Evolutionary conservation across 2,797 vertebrate genomes (phyloP).

Genomic region (Tiaroga cobitis): DNA sequence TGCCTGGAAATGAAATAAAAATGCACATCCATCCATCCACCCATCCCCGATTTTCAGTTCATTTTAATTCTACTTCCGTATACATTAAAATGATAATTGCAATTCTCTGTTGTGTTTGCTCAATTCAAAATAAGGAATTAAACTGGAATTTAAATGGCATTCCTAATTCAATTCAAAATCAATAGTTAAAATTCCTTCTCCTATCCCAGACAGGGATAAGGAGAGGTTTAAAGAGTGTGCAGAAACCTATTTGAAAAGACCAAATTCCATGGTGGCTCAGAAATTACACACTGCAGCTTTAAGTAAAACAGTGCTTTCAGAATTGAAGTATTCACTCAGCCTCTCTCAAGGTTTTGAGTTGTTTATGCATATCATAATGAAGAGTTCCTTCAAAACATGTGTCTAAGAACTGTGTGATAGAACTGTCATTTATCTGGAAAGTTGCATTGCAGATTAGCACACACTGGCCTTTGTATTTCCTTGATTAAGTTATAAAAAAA

Average conservation of each 20-base stretch:
- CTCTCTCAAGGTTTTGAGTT: slow-evolving; percentile 36
- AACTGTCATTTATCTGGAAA: slow-evolving; percentile 34
- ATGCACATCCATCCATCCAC: not conserved
- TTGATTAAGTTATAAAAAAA: not conserved
- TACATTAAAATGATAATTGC: not conserved
- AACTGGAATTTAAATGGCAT: not conserved
- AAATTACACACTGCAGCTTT: slow-evolving; percentile 9
- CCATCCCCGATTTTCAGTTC: not conserved
- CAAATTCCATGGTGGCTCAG: not conserved
- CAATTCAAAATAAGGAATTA: not conserved
- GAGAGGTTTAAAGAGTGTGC: not conserved
- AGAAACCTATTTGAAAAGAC: not conserved
- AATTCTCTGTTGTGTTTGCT: not conserved
- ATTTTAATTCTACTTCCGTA: not conserved
- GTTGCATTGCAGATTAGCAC: slow-evolving; percentile 48
- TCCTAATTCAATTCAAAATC: not conserved
- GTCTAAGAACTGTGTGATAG: slow-evolving; percentile 36
- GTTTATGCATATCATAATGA: slow-evolving; percentile 42
- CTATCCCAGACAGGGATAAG: not conserved
- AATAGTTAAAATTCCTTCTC: not conserved
- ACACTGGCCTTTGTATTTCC: slow-evolving; percentile 25
- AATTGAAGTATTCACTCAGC: slow-evolving; percentile 22
- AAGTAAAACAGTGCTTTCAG: slow-evolving; percentile 21
- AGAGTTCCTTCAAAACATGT: slow-evolving; percentile 6
- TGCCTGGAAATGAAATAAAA: not conserved